Base-by-base conservation (phyloP, 2,888 invertebrate genomes). In the Helicoverpa assulta region DNA sequence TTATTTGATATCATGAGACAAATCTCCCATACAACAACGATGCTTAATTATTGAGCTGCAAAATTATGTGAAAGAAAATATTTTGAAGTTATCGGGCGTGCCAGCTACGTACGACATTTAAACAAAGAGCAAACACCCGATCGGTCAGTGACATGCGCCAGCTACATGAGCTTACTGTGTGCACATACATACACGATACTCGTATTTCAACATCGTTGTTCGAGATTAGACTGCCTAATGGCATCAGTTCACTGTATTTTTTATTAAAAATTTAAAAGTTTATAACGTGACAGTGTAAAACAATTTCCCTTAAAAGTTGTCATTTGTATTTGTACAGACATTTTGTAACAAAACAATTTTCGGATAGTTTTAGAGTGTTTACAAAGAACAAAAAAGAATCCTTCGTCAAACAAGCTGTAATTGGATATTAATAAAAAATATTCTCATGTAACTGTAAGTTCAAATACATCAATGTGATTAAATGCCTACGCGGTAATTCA, bases 91-190 rank as follows among this genome's bases (percentile, higher is more conserved):
- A n/a, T 52, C 18, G 12, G 8, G 7, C 8, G 18, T 55, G 21
- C 54, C 26, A 59, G 14, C 54, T 26, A n/a, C 12, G 18, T 50
- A 50, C 18, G 18, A 55, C 63, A 53, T 59, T 70, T 71, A 33
- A 76, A 65, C 64, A 73, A 76, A 74, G 62, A 70, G 56, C 59
- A 66, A 70, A 70, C 57, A 71, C 54, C 65, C 65, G 58, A 64
- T 54, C 76, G 83, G 82, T 84, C 81, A 83, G 56, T 82, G 83
- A 82, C 81, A 70, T 66, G 58, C 50, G 56, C 26, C 53, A 52
- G 53, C 55, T 67, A 50, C 62, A 69, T 54, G 58, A 66, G 54
- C 60, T 40, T 40, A 14, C 12, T 47, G 60, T 57, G 61, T 61
- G 40, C 29, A 51, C 69, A 40, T 53, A 16, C 12, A 47, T 68